Evolutionary conservation across 2,888 invertebrate genomes (phyloP).

Genomic region (Gastrophysa polygoni): DNA sequence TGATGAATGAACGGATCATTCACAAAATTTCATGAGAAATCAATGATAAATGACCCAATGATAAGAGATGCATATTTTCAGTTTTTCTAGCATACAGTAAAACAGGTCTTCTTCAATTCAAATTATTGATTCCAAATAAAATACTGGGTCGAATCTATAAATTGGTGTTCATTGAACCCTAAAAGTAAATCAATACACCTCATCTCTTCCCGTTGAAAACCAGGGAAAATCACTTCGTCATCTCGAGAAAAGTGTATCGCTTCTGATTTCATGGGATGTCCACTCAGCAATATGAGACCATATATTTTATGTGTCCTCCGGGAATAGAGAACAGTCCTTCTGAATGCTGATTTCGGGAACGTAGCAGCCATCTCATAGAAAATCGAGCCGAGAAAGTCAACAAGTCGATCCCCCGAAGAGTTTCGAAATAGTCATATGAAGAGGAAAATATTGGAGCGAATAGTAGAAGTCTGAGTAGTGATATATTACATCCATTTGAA

Average conservation of each 20-base stretch:
- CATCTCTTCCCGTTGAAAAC: neutral
- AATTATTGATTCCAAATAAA: no score
- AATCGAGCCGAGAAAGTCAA: neutral
- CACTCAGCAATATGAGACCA: slow-evolving; percentile 60
- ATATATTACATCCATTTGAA: no score
- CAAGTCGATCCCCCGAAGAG: neutral
- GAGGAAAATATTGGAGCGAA: neutral
- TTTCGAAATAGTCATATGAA: neutral
- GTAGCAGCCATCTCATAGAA: neutral
- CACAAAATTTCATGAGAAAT: no score
- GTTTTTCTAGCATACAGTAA: no score
- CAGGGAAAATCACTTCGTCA: slow-evolving; percentile 10
- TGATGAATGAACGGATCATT: no score
- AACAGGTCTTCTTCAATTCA: no score
- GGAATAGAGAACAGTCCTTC: slow-evolving; percentile 40
- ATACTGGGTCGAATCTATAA: no score
- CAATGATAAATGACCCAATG: no score
- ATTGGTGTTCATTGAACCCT: no score
- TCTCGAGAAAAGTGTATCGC: slow-evolving; percentile 22
- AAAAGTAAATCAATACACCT: neutral
- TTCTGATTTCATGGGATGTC: slow-evolving; percentile 40
- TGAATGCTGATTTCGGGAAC: slow-evolving; percentile 1
- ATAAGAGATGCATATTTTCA: no score
- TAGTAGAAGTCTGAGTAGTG: neutral
- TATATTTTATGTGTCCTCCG: slow-evolving; percentile 64